Evolutionary conservation across 2,113 vertebrate genomes (phyloP).

Genomic region (Sprattus sprattus): DNA sequence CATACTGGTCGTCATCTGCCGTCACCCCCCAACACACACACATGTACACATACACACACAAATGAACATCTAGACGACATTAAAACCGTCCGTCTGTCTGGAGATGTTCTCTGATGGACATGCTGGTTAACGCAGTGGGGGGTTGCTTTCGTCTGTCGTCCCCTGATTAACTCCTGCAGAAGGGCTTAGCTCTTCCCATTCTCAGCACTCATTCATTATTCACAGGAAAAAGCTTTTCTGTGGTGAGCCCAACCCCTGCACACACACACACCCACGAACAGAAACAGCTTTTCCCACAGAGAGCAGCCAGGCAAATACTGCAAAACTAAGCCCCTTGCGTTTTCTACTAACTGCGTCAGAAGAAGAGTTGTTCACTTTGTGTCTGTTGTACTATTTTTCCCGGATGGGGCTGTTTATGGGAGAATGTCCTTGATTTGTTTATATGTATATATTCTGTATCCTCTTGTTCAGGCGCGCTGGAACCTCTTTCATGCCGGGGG

Average conservation of each 20-base stretch:
- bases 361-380: neutral
- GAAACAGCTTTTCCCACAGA: neutral
- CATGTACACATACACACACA: neutral
- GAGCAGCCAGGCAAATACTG: neutral
- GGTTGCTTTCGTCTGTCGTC: conserved; percentile 27
- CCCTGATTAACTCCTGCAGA: conserved; percentile 44
- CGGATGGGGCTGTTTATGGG: neutral
- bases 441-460: neutral
- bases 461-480: no score
- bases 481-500: no score
- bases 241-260: conserved; percentile 23
- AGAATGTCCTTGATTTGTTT: conserved; percentile 32
- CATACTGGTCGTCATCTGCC: neutral
- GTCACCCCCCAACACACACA: neutral
- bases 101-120: neutral
- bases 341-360: neutral
- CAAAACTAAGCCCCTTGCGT: neutral
- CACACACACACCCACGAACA: neutral
- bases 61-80: conserved; percentile 3
- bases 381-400: conserved; percentile 15
- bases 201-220: conserved; percentile 52
- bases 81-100: neutral
- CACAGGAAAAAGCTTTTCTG: conserved; percentile 21
- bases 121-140: neutral
- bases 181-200: conserved; percentile 35